Evolutionary conservation across 2,113 vertebrate genomes (phyloP).

Genomic region (Lepus europaeus): DNA sequence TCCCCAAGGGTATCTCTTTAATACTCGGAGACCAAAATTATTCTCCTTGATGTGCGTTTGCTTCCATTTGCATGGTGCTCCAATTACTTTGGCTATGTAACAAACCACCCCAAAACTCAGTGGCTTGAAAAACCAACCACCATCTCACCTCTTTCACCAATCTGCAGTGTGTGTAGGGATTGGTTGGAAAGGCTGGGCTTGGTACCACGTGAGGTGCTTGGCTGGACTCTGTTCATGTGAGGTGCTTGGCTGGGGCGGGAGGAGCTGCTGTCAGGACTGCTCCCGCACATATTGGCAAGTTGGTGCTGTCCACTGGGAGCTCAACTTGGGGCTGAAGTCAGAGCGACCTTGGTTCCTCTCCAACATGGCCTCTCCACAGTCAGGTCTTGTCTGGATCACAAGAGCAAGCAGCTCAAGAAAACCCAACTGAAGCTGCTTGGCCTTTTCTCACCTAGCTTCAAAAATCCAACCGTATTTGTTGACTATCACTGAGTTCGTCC

Average conservation of each 20-base stretch:
- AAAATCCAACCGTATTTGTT: neutral
- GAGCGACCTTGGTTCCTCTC: neutral
- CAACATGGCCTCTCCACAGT: neutral
- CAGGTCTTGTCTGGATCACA: neutral
- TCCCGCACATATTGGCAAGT: neutral
- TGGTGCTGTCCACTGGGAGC: neutral
- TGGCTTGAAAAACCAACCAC: neutral
- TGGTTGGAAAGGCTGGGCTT: neutral
- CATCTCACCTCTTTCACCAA: neutral
- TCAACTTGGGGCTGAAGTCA: neutral
- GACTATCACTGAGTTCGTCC: neutral
- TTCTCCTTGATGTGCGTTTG: constrained; percentile 25
- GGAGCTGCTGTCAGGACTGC: neutral
- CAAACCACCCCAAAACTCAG: neutral
- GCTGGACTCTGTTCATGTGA: neutral
- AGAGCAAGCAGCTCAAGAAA: neutral
- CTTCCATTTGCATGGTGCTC: neutral
- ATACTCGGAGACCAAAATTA: constrained; percentile 22
- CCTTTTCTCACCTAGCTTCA: neutral
- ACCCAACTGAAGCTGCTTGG: neutral
- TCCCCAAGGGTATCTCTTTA: constrained; percentile 16
- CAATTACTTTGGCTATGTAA: neutral
- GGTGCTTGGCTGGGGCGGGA: neutral
- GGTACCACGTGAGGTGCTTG: neutral
- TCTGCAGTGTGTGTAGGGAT: neutral